These are phyloP conservation scores for Macrochelys suwanniensis DNA, from an alignment of 2,797 vertebrate genomes.

Conservation along the genomic window DNA sequence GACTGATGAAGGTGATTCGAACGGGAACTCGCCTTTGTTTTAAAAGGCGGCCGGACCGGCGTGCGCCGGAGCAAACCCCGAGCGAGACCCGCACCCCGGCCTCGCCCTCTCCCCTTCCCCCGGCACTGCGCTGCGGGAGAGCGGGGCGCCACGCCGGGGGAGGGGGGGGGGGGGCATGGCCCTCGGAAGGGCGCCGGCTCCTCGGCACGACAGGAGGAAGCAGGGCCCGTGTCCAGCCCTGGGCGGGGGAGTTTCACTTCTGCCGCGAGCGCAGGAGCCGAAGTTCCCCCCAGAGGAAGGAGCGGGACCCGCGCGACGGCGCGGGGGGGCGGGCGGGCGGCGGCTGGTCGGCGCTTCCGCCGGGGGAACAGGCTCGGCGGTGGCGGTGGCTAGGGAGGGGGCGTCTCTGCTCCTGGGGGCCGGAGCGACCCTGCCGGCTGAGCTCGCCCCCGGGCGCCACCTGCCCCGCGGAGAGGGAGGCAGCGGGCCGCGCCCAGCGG, in stretches of 20 bases:
- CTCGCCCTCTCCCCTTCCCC: not conserved
- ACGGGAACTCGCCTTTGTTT: too few relatives aligned
- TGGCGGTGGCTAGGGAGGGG: not conserved
- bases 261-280: not conserved
- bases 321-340: not conserved
- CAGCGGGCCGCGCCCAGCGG: not conserved
- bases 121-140: not conserved
- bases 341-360: not conserved
- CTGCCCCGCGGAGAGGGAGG: not conserved
- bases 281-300: not conserved
- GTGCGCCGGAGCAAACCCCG: not conserved
- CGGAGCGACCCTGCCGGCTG: not conserved
- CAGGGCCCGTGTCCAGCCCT: not conserved
- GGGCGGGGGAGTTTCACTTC: slow-evolving; percentile 61
- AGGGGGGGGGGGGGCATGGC: not conserved
- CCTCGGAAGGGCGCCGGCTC: not conserved
- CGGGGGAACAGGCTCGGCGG: not conserved
- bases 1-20: too few relatives aligned
- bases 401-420: not conserved
- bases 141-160: not conserved
- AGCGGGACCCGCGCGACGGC: rapidly evolving
- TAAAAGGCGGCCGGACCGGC: too few relatives aligned
- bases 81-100: not conserved
- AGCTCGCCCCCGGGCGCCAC: not conserved
- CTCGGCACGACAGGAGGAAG: not conserved